Evolutionary conservation across 1,140 invertebrate genomes (phyloP).

Genomic region (Caenorhabditis inopinata): DNA sequence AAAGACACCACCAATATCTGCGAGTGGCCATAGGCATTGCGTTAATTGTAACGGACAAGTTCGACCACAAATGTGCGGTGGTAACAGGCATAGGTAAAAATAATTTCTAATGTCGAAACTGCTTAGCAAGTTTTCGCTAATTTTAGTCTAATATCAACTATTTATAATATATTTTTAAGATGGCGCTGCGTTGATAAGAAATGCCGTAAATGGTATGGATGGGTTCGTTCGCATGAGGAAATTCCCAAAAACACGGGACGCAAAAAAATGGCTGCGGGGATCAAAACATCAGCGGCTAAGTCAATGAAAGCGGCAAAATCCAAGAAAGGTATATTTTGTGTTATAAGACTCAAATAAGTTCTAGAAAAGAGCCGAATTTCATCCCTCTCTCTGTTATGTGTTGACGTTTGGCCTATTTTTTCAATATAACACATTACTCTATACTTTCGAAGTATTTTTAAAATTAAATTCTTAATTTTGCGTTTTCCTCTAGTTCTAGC

Average conservation of each 20-base stretch:
- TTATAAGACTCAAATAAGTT: too few species aligned
- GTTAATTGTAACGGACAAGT: constrained; percentile 47
- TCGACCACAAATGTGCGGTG: constrained; percentile 52
- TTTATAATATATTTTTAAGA: neutral
- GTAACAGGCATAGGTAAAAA: constrained; percentile 46
- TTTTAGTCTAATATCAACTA: too few species aligned
- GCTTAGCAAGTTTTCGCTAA: too few species aligned
- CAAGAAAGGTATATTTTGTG: neutral
- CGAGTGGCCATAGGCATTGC: constrained; percentile 48
- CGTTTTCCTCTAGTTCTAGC: too few species aligned
- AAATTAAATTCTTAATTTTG: too few species aligned
- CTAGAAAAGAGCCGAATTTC: too few species aligned
- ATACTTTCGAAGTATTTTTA: too few species aligned
- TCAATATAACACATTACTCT: too few species aligned
- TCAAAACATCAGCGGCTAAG: neutral
- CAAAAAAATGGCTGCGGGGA: constrained; percentile 33
- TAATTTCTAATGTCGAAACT: too few species aligned
- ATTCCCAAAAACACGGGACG: constrained; percentile 47
- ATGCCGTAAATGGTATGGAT: constrained; percentile 54
- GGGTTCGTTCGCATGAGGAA: constrained; percentile 48
- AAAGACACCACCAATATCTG: constrained; percentile 47
- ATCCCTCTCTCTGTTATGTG: too few species aligned
- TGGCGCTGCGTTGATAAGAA: constrained; percentile 55
- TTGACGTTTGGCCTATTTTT: too few species aligned
- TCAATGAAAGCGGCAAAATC: neutral